These are phyloP conservation scores for Meriones unguiculatus DNA, from an alignment of 2,113 vertebrate genomes.

Conservation along the genomic window DNA sequence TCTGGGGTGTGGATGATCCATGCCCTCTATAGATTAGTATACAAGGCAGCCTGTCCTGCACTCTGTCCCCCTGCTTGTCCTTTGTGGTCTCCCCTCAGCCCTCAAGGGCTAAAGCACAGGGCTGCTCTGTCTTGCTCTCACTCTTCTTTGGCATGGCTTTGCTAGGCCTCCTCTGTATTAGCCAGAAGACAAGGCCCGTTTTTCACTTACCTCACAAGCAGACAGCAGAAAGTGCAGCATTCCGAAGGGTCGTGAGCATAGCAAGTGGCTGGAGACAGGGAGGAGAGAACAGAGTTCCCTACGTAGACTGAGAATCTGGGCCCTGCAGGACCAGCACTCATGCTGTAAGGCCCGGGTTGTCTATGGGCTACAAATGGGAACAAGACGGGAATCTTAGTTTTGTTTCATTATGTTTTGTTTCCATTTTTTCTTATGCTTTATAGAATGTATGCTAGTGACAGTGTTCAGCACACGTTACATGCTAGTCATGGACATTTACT, in stretches of 20 bases:
- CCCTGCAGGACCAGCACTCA: neutral
- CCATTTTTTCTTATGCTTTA: neutral
- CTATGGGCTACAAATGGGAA: neutral
- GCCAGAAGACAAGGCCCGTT: neutral
- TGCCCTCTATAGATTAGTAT: neutral
- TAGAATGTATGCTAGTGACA: neutral
- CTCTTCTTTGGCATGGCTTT: neutral
- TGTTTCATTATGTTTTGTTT: neutral
- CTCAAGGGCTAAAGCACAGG: neutral
- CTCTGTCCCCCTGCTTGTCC: too few species aligned
- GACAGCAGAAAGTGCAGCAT: neutral
- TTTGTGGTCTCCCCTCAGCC: neutral
- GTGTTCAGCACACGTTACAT: neutral
- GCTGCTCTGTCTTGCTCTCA: neutral
- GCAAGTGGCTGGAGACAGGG: neutral
- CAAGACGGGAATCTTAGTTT: neutral
- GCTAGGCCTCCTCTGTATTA: neutral
- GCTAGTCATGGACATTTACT: neutral
- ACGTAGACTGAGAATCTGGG: fast-evolving
- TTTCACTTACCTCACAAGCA: neutral
- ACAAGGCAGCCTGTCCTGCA: neutral
- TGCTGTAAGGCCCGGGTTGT: neutral
- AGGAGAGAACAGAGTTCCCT: neutral
- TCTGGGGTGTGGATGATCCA: neutral
- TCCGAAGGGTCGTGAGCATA: neutral